Base-by-base conservation (phyloP, 1,140 invertebrate genomes). In the Calephelis virginiensis region DNA sequence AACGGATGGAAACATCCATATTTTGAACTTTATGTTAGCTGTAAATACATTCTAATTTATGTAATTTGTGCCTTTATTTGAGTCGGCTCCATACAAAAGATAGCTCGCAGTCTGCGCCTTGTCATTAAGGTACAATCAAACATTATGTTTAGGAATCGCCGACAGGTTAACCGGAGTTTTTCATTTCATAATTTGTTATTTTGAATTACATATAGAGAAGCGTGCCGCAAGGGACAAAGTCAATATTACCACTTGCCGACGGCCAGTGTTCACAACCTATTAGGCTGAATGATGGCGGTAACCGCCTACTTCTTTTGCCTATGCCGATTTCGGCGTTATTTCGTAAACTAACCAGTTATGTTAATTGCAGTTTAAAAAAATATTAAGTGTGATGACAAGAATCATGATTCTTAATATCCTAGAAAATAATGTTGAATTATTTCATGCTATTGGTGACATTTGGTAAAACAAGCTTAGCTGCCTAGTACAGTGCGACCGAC, bases 121-220 rank as follows among this genome's bases (percentile, higher is more conserved):
- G 85, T 90, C 88, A 90, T 90, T 90, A 90, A 78, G 73, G 78
- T 77, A 83, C 85, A 84, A 90, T 90, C 88, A 89, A 89, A 88
- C 85, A 86, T 87, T 84, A 82, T 90, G 85, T 88, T 90, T 89
- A 87, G 85, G 82, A 78, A 89, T 89, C 79, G 86, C 84, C 88
- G 86, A 89, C 88, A 90, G 83, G 81, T 88, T 86, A 83, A 83
- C 84, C 66, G 82, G 74, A 69, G 79, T 90, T 90, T 90, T 90
- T 90, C 82, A 79, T 84, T 89, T 83, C 78, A 83, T 90, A 90
- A 90, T 90, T 89, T 90, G 87, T 90, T 90, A 83, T 88, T 89
- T 83, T 69, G 83, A 77, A 89, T 85, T 84, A 76, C 66, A 67
- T 70, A 80, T 69, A 83, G 76, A 9, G 77, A 81, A 84, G 75